Base-by-base conservation (phyloP, 2,888 invertebrate genomes). In the Conchocele bisecta region DNA sequence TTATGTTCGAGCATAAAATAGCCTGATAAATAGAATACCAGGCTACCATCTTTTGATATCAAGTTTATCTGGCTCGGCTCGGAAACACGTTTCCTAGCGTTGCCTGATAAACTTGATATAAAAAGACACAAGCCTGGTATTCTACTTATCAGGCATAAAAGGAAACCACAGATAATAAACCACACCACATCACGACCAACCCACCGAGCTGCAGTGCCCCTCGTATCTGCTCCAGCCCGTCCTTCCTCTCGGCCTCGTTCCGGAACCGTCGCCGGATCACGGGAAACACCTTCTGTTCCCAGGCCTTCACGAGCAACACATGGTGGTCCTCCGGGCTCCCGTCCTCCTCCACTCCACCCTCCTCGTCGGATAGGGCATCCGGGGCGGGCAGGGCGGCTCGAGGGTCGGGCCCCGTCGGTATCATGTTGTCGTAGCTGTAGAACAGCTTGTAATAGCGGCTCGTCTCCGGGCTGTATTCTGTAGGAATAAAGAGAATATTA, bases 261-360 rank as follows among this genome's bases (percentile, higher is more conserved):
- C 91, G 80, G 77, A 91, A 91, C 29, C 91, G 71, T 22, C 91
- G 67, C 11, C 90, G 68, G 50, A 91, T 91, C 41, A 89, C 86
- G 28, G 91, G 90, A 76, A 90, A 90, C 29, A 91, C 91, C 65
- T 90, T 89, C 78, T 89, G 89, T 74, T 91, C 91, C 91, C 91
- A 91, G 3, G 91, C 90, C 73, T 89, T 90, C 33, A 91, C 90
- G n/a, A 91, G 85, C 42, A 91, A 82, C 0, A 89, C 88, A 61
- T 91, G 88, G 76, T 91, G 88, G 63, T 91, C 91, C 72, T 91
- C 90, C 13, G 82, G 76, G 2, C 77, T 76, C 17, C 84, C 75
- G 26, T 89, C 89, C n/a, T 89, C 90, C 33, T 87, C 89, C n/a
- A 83, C 85, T n/a, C n/a, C n/a, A 33, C 81, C 81, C 48, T 90